phyloP scores from a whole-genome alignment of 2,888 invertebrate genomes.

The Xanthia togata region DNA sequence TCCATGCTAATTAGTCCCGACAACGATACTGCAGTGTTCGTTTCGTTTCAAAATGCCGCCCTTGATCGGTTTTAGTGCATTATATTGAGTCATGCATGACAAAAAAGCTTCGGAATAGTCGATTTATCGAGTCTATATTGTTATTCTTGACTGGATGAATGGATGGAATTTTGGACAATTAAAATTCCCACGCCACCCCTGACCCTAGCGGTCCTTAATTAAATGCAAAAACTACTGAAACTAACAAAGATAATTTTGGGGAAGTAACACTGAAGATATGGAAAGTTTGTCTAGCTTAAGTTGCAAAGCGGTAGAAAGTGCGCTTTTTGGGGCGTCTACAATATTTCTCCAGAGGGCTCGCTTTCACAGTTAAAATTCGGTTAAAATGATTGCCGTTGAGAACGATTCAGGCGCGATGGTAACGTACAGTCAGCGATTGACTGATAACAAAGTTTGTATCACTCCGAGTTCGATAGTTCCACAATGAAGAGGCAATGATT shows the following conservation, averaged over 20 bases:
- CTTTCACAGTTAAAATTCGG: not conserved
- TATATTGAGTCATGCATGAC: too few species aligned
- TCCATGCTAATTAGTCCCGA: constrained; percentile 39
- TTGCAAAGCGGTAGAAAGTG: not conserved
- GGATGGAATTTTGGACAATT: not conserved
- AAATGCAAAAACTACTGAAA: too few species aligned
- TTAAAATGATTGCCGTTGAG: not conserved
- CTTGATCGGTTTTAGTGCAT: constrained; percentile 5
- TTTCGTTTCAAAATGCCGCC: constrained; percentile 24
- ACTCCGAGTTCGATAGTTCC: not conserved
- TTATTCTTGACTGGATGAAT: not conserved
- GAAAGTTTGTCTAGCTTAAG: not conserved
- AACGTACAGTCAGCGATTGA: not conserved
- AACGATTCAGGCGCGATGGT: not conserved
- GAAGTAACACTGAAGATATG: not conserved
- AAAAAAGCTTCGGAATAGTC: not conserved
- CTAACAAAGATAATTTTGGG: too few species aligned
- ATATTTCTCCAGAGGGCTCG: not conserved
- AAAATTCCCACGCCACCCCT: too few species aligned
- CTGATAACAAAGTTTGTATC: not conserved
- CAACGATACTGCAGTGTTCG: constrained; percentile 4
- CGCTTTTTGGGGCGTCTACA: not conserved
- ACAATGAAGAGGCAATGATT: not conserved
- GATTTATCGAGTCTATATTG: not conserved
- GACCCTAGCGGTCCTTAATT: too few species aligned